These are phyloP conservation scores for Lasioglossum pauxillum DNA, from an alignment of 2,888 invertebrate species.

Conservation along the genomic window DNA sequence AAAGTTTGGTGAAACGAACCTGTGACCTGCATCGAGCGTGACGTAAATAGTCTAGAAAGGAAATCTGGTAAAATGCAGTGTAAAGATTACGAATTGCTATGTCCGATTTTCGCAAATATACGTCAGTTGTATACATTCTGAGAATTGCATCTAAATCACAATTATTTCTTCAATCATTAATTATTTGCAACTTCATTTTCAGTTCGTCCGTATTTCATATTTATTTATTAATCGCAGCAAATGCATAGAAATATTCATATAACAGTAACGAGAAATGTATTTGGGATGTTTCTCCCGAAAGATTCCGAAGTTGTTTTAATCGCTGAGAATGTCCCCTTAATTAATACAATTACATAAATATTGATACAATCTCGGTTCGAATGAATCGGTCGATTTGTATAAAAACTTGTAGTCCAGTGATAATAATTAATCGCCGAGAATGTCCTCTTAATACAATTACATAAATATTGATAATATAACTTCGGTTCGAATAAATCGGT, in stretches of 20 bases:
- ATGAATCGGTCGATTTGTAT: not conserved
- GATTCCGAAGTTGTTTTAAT: not conserved
- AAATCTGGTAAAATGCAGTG: not conserved
- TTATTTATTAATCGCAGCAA: too few relatives aligned
- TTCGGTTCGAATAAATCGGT: not conserved
- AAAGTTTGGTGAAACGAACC: slow-evolving; percentile 5
- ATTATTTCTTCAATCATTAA: not conserved
- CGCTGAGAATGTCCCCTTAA: not conserved
- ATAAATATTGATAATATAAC: not conserved
- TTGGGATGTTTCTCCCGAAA: not conserved
- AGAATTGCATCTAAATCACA: too few relatives aligned
- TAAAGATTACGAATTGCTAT: not conserved
- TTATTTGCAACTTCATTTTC: not conserved
- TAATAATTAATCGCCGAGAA: not conserved
- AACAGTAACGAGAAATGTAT: not conserved
- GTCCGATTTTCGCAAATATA: not conserved
- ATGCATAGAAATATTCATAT: not conserved
- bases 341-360: not conserved
- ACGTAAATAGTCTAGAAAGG: slow-evolving; percentile 3
- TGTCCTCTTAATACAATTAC: not conserved
- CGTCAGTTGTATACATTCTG: not conserved
- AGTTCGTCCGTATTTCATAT: too few relatives aligned
- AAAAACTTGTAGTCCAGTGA: not conserved
- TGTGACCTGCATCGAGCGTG: not conserved
- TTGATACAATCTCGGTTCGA: not conserved